Evolutionary conservation across 2,113 vertebrate genomes (phyloP).

Genomic region (Hydropotes inermis): DNA sequence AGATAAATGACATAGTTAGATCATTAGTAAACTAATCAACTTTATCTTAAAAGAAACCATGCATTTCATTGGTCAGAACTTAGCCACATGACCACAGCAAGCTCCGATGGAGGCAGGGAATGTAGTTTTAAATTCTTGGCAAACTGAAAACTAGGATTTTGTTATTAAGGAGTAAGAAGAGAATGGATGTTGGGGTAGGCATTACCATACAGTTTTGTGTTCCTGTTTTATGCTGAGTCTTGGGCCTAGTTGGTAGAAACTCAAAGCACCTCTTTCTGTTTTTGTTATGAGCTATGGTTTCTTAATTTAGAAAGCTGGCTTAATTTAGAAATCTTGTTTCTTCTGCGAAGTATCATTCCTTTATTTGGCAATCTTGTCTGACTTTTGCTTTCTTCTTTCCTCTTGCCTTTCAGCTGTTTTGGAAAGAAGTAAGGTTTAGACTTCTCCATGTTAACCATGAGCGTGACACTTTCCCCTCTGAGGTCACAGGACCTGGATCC

Average conservation of each 20-base stretch:
- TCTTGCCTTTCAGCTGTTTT: slow-evolving; percentile 81
- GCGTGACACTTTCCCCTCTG: slow-evolving; percentile 86
- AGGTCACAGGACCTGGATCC: slow-evolving; percentile 82
- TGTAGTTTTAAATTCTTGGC: neutral
- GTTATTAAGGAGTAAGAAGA: neutral
- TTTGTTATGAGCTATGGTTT: slow-evolving; percentile 65
- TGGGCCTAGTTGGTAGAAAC: slow-evolving; percentile 39
- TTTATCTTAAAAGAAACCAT: neutral
- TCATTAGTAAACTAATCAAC: neutral
- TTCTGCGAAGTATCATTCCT: slow-evolving; percentile 63
- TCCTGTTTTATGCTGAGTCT: neutral
- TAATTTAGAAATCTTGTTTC: slow-evolving; percentile 73
- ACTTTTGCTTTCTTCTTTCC: slow-evolving; percentile 55
- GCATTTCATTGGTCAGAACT: neutral
- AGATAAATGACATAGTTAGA: neutral
- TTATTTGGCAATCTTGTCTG: slow-evolving; percentile 74
- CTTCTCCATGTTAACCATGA: slow-evolving; percentile 85
- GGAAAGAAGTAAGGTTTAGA: slow-evolving; percentile 77
- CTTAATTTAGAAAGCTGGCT: slow-evolving; percentile 73
- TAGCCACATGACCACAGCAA: neutral
- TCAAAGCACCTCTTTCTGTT: slow-evolving; percentile 64
- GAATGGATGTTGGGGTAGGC: neutral
- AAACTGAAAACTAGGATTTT: neutral
- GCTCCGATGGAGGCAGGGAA: neutral
- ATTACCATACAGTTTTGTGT: neutral